These are phyloP conservation scores for Lipophrys pholis DNA, from an alignment of 2,113 vertebrate genomes.

Conservation along the genomic window DNA sequence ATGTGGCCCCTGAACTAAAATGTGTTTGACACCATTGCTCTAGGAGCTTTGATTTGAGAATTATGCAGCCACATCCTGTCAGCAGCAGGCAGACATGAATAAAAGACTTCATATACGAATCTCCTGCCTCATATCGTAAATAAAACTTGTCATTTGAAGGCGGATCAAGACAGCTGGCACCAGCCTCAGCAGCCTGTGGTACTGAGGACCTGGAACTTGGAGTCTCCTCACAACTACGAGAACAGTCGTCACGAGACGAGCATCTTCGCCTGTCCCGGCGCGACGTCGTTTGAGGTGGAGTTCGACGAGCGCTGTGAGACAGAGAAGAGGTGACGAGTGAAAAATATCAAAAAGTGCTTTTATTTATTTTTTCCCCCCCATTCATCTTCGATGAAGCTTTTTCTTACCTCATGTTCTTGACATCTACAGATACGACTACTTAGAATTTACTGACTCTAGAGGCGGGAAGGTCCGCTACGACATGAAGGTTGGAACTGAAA, in stretches of 20 bases:
- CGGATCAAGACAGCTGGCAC: conserved; percentile 89
- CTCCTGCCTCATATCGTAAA: no score
- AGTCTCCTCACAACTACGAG: conserved; percentile 96
- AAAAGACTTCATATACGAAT: no score
- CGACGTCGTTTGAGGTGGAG: conserved; percentile 95
- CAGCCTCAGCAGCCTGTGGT: conserved; percentile 93
- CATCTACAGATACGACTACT: conserved; percentile 91
- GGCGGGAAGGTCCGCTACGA: conserved; percentile 96
- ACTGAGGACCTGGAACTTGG: conserved; percentile 92
- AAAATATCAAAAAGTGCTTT: neutral
- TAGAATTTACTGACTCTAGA: conserved; percentile 96
- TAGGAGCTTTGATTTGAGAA: no score
- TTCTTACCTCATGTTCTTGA: neutral
- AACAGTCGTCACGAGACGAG: conserved; percentile 94
- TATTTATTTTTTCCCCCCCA: neutral
- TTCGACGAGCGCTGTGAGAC: conserved; percentile 98
- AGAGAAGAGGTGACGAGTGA: conserved; percentile 88
- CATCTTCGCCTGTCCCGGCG: conserved; percentile 93
- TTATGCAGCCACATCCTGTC: no score
- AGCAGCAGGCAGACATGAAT: no score
- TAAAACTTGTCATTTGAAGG: conserved; percentile 66
- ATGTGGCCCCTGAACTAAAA: no score
- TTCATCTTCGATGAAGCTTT: neutral
- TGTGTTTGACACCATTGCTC: no score
- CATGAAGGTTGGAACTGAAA: conserved; percentile 96